phyloP scores from a whole-genome alignment of 2,888 invertebrate genomes.

The Athrips mouffetella region DNA sequence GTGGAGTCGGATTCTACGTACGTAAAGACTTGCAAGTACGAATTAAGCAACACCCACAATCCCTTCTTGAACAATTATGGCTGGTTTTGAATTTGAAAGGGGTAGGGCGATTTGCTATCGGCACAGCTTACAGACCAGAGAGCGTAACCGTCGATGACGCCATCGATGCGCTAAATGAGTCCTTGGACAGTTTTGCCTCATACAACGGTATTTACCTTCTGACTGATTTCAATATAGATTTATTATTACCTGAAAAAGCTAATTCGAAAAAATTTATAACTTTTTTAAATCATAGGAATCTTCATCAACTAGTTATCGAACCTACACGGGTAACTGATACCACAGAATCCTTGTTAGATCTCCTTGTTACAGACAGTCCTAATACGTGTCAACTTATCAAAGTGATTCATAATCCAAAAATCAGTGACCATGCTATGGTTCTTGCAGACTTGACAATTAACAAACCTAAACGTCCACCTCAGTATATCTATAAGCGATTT shows the following conservation, averaged over 20 bases:
- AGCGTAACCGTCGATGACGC: conserved; percentile 6
- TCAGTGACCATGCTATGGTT: conserved; percentile 18
- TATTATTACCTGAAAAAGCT: not conserved
- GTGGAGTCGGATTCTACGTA: conserved; percentile 15
- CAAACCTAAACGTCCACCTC: not conserved
- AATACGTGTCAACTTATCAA: not conserved
- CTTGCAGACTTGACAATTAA: conserved; percentile 3
- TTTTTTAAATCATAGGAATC: conserved; percentile 15
- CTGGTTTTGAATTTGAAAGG: conserved; percentile 2
- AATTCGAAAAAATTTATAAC: conserved; percentile 6
- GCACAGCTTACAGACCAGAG: conserved; percentile 20
- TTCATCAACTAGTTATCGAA: conserved; percentile 18
- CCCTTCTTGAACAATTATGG: conserved; percentile 21
- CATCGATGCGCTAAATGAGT: conserved; percentile 20
- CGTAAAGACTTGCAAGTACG: conserved; percentile 6
- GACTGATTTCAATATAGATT: conserved; percentile 22
- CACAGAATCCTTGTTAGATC: not conserved
- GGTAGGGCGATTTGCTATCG: conserved; percentile 11
- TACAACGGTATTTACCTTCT: conserved; percentile 16
- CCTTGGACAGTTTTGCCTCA: conserved; percentile 9
- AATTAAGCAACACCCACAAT: conserved; percentile 7
- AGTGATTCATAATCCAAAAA: not conserved
- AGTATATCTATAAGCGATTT: not conserved
- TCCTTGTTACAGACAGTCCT: not conserved
- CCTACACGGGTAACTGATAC: conserved; percentile 14